phyloP scores from a whole-genome alignment of 2,797 vertebrate genomes.

The Hydrocynus forskahlii region DNA sequence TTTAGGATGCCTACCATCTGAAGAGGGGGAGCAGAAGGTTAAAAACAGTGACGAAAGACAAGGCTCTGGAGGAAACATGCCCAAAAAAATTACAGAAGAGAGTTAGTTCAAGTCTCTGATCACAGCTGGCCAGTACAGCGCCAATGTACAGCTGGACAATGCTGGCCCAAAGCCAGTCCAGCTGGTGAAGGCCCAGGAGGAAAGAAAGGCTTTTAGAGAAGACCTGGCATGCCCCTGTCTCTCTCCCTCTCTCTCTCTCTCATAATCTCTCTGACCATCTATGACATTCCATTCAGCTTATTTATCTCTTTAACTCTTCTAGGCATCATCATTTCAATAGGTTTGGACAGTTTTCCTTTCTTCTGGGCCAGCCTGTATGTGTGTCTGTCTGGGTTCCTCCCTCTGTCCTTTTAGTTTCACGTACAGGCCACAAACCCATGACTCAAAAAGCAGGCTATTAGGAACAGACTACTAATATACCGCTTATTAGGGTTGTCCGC shows the following conservation, averaged over 20 bases:
- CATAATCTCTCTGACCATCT: neutral
- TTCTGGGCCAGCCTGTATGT: neutral
- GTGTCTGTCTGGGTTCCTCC: neutral
- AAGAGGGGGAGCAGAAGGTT: neutral
- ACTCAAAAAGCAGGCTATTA: conserved; percentile 11
- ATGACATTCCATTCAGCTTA: conserved; percentile 5
- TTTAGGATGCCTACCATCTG: too few species aligned
- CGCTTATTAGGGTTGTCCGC: neutral
- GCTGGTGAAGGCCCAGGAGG: conserved; percentile 31
- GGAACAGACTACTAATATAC: neutral
- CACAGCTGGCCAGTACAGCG: conserved; percentile 40
- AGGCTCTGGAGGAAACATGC: conserved; percentile 10
- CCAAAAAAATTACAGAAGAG: neutral
- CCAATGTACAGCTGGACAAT: conserved; percentile 25
- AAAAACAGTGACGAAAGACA: conserved; percentile 19
- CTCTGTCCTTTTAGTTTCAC: neutral
- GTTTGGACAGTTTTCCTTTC: neutral
- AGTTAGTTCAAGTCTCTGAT: conserved; percentile 3
- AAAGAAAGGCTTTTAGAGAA: conserved; percentile 31
- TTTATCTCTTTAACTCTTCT: neutral
- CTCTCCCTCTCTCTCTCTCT: neutral
- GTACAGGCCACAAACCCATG: neutral
- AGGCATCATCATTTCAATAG: neutral
- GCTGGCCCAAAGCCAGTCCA: conserved; percentile 19
- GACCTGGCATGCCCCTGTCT: neutral